Conservation (phyloP, 2,888 invertebrate genomes). For the Mimas tiliae region DNA sequence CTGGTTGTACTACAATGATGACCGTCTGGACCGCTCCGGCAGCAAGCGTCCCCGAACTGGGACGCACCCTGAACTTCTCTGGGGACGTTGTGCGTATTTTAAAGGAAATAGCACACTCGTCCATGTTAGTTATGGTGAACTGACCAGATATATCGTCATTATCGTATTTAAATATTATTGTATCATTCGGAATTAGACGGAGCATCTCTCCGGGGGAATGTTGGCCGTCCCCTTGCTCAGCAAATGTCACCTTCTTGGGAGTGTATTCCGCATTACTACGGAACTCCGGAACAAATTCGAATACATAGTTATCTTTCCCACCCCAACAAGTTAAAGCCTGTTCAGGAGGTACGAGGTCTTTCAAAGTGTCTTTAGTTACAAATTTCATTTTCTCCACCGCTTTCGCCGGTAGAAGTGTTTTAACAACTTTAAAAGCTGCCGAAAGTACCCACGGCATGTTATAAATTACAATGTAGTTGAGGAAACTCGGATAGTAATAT, state of each 20-base stretch:
- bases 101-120: slow-evolving; percentile 77
- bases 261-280: slow-evolving; percentile 63
- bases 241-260: slow-evolving; percentile 78
- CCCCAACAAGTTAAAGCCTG: slow-evolving; percentile 93
- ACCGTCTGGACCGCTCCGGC: slow-evolving; percentile 87
- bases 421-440: slow-evolving; percentile 96
- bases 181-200: slow-evolving; percentile 87
- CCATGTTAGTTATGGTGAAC: slow-evolving; percentile 88
- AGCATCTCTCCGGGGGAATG: slow-evolving; percentile 84
- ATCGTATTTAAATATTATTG: slow-evolving; percentile 88
- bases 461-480: slow-evolving; percentile 95
- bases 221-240: slow-evolving; percentile 65
- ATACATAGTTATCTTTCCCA: slow-evolving; percentile 89
- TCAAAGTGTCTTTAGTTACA: slow-evolving; percentile 89
- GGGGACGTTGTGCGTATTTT: slow-evolving; percentile 98
- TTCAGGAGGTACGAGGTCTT: slow-evolving; percentile 89
- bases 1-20: slow-evolving; percentile 90
- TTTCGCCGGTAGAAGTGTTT: slow-evolving; percentile 93
- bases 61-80: slow-evolving; percentile 96
- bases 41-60: slow-evolving; percentile 91
- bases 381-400: slow-evolving; percentile 95
- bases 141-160: slow-evolving; percentile 88
- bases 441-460: slow-evolving; percentile 98
- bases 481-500: slow-evolving; percentile 93
- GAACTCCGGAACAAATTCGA: slow-evolving; percentile 88